Percentiles rank a stretch among this genome's conserved stretches.
phyloP scores from a whole-genome alignment of 2,113 vertebrate genomes.

The Rhadina sibilatrix region DNA sequence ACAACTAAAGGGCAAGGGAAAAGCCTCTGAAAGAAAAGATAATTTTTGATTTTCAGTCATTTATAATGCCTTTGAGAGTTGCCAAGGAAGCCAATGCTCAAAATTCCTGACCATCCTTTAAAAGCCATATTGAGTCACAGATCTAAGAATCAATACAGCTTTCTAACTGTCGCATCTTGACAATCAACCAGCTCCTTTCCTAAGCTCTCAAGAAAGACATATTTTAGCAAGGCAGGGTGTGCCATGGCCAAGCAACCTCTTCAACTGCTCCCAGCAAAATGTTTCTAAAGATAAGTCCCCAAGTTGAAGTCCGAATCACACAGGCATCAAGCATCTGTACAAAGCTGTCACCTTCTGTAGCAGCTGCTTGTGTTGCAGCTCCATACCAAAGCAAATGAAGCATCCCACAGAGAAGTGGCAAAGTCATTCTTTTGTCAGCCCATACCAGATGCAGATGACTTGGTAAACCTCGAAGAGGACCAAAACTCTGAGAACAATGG shows the following conservation, averaged over 20 bases:
- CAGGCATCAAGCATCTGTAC: neutral
- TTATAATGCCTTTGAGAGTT: neutral
- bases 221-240: neutral
- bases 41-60: neutral
- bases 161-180: neutral
- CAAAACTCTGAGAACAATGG: neutral
- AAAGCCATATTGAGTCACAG: neutral
- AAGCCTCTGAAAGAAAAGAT: neutral
- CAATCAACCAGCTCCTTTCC: neutral
- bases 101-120: neutral
- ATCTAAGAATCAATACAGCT: neutral
- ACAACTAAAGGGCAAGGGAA: neutral
- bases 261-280: neutral
- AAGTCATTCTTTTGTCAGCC: neutral
- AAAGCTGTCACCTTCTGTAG: neutral
- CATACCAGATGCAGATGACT: neutral
- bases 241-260: neutral
- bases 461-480: neutral
- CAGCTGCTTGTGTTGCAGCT: neutral
- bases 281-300: neutral
- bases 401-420: neutral
- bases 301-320: neutral
- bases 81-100: neutral
- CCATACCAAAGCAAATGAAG: neutral
- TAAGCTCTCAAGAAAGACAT: neutral